Conservation (phyloP, 2,797 vertebrate genomes). For the Galaxias olidus region DNA sequence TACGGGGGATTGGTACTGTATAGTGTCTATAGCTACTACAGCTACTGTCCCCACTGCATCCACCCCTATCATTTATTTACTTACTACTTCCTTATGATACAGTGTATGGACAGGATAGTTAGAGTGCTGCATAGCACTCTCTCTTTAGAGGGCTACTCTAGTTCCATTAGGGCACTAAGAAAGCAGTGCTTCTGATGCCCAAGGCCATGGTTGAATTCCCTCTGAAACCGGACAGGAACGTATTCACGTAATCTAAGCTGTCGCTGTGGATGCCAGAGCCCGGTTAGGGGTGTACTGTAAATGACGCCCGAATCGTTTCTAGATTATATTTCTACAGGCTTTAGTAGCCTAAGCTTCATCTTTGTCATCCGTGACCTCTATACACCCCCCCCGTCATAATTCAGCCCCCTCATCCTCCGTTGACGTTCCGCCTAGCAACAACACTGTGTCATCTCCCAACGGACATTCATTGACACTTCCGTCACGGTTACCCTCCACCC, state of each 20-base stretch:
- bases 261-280: conserved; percentile 36
- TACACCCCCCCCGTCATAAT: conserved; percentile 26
- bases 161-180: too few species aligned
- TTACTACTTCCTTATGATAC: too few species aligned
- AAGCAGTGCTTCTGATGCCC: not conserved
- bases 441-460: conserved; percentile 42
- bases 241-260: conserved; percentile 8
- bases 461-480: conserved; percentile 36
- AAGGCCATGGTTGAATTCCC: conserved; percentile 9
- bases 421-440: conserved; percentile 62
- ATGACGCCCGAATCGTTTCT: conserved; percentile 25
- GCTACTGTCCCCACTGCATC: too few species aligned
- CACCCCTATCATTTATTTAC: too few species aligned
- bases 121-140: too few species aligned
- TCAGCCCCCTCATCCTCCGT: not conserved
- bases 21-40: too few species aligned
- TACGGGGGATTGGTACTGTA: too few species aligned
- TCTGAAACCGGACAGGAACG: conserved; percentile 8
- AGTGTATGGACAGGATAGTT: too few species aligned
- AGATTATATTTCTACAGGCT: not conserved
- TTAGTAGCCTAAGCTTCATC: not conserved
- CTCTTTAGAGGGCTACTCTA: too few species aligned
- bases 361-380: conserved; percentile 44
- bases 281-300: conserved; percentile 22
- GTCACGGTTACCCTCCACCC: conserved; percentile 36